Conservation (phyloP, 2,113 vertebrate genomes). For the Myxocyprinus asiaticus region DNA sequence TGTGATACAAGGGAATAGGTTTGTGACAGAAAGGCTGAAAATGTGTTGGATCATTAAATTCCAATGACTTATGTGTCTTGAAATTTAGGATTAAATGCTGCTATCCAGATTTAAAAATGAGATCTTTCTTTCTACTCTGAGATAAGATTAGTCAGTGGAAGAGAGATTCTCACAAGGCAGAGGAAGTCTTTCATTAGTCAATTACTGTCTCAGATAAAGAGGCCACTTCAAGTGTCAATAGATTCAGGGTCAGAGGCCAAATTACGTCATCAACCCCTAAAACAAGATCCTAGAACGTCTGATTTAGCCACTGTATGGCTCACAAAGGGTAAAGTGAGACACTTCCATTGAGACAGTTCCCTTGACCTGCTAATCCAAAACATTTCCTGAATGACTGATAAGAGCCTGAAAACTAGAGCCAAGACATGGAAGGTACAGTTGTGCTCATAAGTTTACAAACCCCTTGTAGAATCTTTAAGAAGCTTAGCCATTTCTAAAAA, state of each 20-base stretch:
- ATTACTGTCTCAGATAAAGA: slow-evolving; percentile 77
- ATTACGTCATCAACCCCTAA: slow-evolving; percentile 70
- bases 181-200: slow-evolving; percentile 81
- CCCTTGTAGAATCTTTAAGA: too few species aligned
- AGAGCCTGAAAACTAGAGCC: neutral
- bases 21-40: too few species aligned
- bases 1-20: neutral
- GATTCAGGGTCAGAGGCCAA: slow-evolving; percentile 73
- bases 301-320: slow-evolving; percentile 69
- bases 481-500: too few species aligned
- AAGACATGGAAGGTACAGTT: too few species aligned
- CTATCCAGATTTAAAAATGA: neutral
- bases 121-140: neutral
- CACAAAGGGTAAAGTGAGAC: slow-evolving; percentile 43
- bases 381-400: neutral
- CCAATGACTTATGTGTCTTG: too few species aligned
- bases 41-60: too few species aligned
- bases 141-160: slow-evolving; percentile 53
- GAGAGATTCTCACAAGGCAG: slow-evolving; percentile 59
- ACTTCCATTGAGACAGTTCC: neutral
- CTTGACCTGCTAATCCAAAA: neutral
- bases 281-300: slow-evolving; percentile 59
- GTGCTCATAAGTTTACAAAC: too few species aligned
- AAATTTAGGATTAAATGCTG: too few species aligned
- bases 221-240: slow-evolving; percentile 72